Percentiles rank a stretch among this genome's conserved stretches.
Evolutionary conservation across 2,888 invertebrate species (phyloP).

Genomic region (Melanostoma mellinum): DNA sequence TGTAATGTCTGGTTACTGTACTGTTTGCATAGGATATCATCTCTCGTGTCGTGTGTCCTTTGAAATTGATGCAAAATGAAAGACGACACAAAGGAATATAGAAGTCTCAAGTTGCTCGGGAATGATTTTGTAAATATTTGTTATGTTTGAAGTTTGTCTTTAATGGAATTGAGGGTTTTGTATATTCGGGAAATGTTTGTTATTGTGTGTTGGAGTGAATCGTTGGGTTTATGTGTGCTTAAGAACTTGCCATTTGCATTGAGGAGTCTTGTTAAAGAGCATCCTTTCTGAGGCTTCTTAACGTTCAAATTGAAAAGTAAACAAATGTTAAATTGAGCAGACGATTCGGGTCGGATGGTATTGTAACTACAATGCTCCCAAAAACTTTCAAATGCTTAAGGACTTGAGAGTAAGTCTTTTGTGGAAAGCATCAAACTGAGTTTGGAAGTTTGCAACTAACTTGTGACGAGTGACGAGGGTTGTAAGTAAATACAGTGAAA

Average conservation of each 20-base stretch:
- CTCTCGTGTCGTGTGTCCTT: constrained; percentile 61
- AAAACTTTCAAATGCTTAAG: neutral
- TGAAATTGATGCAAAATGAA: constrained; percentile 57
- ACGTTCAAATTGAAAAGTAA: constrained; percentile 39
- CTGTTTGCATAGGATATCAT: constrained; percentile 67
- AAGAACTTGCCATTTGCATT: constrained; percentile 58
- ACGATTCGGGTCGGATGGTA: constrained; percentile 24
- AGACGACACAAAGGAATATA: constrained; percentile 35
- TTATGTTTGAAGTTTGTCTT: constrained; percentile 59
- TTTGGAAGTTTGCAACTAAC: too few relatives aligned
- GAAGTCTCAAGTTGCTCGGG: constrained; percentile 51
- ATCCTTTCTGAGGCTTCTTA: constrained; percentile 34
- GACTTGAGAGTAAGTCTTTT: neutral
- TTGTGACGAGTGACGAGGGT: too few relatives aligned
- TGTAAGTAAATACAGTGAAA: too few relatives aligned
- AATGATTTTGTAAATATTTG: constrained; percentile 60
- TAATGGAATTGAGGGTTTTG: constrained; percentile 47
- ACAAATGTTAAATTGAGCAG: constrained; percentile 62
- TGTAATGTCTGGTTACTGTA: constrained; percentile 54
- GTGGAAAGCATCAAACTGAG: too few relatives aligned
- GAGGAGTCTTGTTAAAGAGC: constrained; percentile 28
- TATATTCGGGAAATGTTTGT: constrained; percentile 5
- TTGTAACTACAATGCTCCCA: neutral
- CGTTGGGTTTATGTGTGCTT: neutral
- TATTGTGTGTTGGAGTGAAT: neutral